Evolutionary conservation across 2,888 invertebrate genomes (phyloP).

Genomic region (Allacma fusca): DNA sequence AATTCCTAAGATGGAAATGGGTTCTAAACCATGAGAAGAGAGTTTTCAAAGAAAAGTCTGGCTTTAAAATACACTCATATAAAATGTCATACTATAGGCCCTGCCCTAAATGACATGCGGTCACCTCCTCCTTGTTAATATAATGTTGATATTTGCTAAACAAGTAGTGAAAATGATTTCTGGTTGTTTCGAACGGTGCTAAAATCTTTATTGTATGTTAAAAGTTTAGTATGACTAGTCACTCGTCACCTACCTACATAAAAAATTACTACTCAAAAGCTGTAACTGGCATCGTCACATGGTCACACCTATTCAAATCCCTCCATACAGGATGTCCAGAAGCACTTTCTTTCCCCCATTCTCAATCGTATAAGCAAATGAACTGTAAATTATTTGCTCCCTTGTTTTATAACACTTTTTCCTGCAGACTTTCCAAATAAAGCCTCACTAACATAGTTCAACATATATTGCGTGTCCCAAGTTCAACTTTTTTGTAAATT

Average conservation of each 20-base stretch:
- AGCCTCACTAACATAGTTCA: too few relatives aligned
- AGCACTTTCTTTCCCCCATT: too few relatives aligned
- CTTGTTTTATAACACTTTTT: too few relatives aligned
- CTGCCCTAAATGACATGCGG: neutral
- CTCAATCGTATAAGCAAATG: too few relatives aligned
- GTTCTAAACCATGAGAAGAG: neutral
- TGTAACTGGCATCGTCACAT: neutral
- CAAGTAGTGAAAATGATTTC: slow-evolving; percentile 33
- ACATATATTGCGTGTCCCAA: too few relatives aligned
- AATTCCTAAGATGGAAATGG: neutral
- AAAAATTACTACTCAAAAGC: neutral
- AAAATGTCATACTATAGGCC: neutral
- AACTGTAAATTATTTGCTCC: too few relatives aligned
- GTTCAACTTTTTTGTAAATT: too few relatives aligned
- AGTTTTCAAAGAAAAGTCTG: neutral
- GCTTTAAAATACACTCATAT: neutral
- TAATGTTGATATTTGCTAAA: slow-evolving; percentile 25
- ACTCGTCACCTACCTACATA: too few relatives aligned
- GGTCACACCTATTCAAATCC: neutral
- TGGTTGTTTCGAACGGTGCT: slow-evolving; percentile 27
- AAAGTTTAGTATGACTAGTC: slow-evolving; percentile 24
- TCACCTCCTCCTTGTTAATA: slow-evolving; percentile 5
- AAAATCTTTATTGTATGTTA: slow-evolving; percentile 41
- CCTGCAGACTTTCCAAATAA: too few relatives aligned
- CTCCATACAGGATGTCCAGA: neutral